Conservation (phyloP, 2,113 vertebrate species). For the Myotis yumanensis region DNA sequence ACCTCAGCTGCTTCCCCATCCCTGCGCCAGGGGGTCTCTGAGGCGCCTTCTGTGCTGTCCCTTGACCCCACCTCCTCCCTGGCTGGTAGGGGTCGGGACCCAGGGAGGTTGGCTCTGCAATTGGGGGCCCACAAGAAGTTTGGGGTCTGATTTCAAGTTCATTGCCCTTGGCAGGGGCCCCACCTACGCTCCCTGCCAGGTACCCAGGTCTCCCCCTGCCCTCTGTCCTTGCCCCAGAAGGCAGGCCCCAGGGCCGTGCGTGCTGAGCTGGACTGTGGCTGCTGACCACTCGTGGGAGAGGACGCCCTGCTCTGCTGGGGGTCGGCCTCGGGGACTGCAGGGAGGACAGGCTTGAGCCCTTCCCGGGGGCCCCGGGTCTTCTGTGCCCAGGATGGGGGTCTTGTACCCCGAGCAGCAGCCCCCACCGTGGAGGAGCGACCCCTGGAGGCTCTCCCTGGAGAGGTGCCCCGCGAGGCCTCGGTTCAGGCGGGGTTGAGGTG, state of each 20-base stretch:
- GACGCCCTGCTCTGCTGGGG: neutral
- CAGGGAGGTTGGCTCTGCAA: neutral
- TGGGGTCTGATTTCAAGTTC: neutral
- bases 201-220: neutral
- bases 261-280: neutral
- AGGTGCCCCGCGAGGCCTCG: neutral
- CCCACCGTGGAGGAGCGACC: neutral
- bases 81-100: conserved; percentile 19
- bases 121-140: neutral
- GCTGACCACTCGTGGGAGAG: accelerated
- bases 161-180: neutral
- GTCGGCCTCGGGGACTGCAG: neutral
- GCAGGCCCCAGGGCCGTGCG: accelerated
- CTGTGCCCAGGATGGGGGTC: accelerated
- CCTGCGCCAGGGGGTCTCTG: neutral
- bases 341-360: neutral
- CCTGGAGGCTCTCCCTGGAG: neutral
- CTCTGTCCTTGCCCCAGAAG: neutral
- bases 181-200: neutral
- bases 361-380: neutral
- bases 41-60: neutral
- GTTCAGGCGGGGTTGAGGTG: neutral
- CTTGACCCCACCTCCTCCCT: neutral
- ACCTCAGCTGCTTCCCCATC: neutral
- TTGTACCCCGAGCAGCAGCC: too few relatives aligned